These are phyloP conservation scores for Heliconius ethilla DNA, from an alignment of 2,888 invertebrate species.

Conservation along the genomic window DNA sequence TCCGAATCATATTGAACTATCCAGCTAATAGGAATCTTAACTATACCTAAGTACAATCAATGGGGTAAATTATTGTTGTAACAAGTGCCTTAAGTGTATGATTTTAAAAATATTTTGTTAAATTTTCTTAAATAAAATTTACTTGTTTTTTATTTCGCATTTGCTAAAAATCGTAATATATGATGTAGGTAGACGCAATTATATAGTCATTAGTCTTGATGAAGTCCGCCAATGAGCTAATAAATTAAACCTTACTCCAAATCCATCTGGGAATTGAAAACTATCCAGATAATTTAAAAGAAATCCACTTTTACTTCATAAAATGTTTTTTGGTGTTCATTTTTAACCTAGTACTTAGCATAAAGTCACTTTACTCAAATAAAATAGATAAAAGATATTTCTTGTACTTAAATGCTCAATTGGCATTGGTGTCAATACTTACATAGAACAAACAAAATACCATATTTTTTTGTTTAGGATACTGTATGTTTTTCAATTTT, in stretches of 20 bases:
- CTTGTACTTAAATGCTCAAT: no score
- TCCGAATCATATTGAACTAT: slow-evolving; percentile 56
- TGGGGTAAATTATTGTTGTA: neutral
- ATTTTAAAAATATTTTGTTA: slow-evolving; percentile 11
- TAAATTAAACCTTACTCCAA: neutral
- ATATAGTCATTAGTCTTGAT: no score
- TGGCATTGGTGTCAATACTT: neutral
- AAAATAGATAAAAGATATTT: no score
- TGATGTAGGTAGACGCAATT: no score
- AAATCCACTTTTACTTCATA: no score
- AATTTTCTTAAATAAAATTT: slow-evolving; percentile 14
- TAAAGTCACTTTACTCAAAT: no score
- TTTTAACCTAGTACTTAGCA: no score
- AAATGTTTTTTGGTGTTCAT: no score
- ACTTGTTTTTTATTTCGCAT: neutral
- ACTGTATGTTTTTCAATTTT: neutral
- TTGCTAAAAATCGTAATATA: neutral
- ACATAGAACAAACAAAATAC: neutral
- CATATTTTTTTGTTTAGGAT: neutral
- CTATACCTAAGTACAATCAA: neutral
- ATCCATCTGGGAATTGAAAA: neutral
- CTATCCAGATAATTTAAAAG: neutral
- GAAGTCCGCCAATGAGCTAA: neutral
- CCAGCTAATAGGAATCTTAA: slow-evolving; percentile 41
- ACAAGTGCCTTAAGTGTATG: slow-evolving; percentile 27